Evolutionary conservation across 2,797 vertebrate genomes (phyloP).

Genomic region (Gadopsis marmoratus): DNA sequence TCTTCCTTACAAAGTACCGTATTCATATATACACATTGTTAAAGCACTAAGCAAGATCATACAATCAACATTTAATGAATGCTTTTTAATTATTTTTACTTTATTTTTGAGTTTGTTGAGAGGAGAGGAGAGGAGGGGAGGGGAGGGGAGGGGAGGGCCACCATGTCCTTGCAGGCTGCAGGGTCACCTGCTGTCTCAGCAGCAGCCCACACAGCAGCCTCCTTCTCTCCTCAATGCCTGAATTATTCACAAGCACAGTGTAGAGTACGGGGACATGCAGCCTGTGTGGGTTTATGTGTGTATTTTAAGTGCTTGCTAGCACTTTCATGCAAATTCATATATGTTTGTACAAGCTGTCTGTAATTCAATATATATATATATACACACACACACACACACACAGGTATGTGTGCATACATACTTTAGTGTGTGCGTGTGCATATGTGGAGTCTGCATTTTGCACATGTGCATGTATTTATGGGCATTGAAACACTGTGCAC

Average conservation of each 20-base stretch:
- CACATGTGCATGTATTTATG: neutral
- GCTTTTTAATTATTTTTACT: no score
- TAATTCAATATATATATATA: slow-evolving; percentile 14
- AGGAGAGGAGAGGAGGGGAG: neutral
- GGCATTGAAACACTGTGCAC: slow-evolving; percentile 4
- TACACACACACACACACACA: no score
- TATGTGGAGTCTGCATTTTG: neutral
- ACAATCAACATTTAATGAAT: neutral
- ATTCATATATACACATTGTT: neutral
- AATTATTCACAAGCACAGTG: slow-evolving; percentile 83
- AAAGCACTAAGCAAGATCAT: neutral
- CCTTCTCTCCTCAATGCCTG: slow-evolving; percentile 68
- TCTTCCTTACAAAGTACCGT: neutral
- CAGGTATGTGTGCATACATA: neutral
- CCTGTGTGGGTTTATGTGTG: slow-evolving; percentile 52
- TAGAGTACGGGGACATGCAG: slow-evolving; percentile 66
- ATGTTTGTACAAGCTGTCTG: slow-evolving; percentile 11
- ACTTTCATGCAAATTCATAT: slow-evolving; percentile 37
- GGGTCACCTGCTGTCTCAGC: slow-evolving; percentile 84
- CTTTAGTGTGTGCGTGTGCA: neutral
- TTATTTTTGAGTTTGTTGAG: no score
- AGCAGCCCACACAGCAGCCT: slow-evolving; percentile 66
- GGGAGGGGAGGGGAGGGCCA: slow-evolving; percentile 28
- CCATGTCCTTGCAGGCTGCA: slow-evolving; percentile 74
- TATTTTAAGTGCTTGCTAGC: slow-evolving; percentile 44